Conservation (phyloP, 2,888 invertebrate genomes). For the Spisula solida region DNA sequence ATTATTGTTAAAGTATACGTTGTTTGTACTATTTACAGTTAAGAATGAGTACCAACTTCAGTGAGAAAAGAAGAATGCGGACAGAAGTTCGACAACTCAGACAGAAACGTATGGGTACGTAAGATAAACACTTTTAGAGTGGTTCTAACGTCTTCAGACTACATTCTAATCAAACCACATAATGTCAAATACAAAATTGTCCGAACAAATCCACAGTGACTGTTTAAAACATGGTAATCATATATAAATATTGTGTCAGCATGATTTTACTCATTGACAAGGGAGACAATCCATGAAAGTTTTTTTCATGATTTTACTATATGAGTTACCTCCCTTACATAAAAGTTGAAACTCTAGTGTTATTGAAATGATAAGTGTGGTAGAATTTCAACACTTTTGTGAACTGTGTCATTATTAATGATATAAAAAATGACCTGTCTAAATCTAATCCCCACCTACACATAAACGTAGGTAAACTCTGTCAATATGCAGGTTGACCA, state of each 20-base stretch:
- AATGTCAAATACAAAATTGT: no score
- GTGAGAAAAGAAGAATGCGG: conserved; percentile 94
- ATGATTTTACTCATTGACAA: neutral
- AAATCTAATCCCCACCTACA: neutral
- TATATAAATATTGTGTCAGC: no score
- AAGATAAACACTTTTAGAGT: no score
- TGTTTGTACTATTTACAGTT: conserved; percentile 89
- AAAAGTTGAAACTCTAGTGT: no score
- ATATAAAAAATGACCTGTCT: neutral
- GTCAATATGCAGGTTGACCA: neutral
- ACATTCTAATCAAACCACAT: no score
- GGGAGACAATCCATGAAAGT: neutral
- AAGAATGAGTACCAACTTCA: conserved; percentile 95
- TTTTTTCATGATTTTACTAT: neutral
- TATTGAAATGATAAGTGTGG: no score
- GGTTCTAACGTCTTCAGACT: no score
- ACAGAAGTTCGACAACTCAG: conserved; percentile 94
- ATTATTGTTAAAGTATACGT: no score
- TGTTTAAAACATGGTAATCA: no score
- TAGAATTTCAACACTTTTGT: no score
- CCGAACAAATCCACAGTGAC: no score
- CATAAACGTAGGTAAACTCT: neutral
- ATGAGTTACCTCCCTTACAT: neutral
- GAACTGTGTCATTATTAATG: neutral
- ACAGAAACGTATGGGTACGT: conserved; percentile 89